Base-by-base conservation (phyloP, 2,113 vertebrate genomes). In the Macaca nemestrina region DNA sequence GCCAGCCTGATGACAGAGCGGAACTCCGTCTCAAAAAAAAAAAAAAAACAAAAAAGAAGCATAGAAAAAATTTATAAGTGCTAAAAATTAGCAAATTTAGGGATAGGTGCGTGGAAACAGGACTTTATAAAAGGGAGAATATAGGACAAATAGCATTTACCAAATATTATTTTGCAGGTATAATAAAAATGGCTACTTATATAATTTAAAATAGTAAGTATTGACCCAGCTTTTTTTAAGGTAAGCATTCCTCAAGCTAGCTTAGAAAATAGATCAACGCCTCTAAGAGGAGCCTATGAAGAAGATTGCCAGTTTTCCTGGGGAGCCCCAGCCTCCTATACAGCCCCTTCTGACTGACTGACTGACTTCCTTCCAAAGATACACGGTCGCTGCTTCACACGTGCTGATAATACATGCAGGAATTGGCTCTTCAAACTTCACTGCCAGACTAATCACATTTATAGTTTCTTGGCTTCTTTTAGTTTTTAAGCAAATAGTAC, bases 401-500 rank as follows among this genome's bases (percentile, higher is more conserved):
- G 8, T 76, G 57, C 70, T 92, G 57, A 72, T 91, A 43, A 81
- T 79, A 40, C 81, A 75, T 82, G n/a, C 76, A 68, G 67, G 80
- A 90, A 79, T 55, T 61, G 76, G 64, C 80, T 90, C 20, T 57
- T 88, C 64, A 80, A 32, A 76, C 83, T 90, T 73, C 55, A 30
- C 90, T 96, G 90, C 84, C 84, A 88, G 81, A 84, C 57, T 81
- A 92, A 94, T 94, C 86, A 83, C 92, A 89, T 95, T 93, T 78
- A 61, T 79, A 85, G 85, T 55, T 95, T 96, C 61, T 90, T 97
- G 96, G 93, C 80, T 96, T 85, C 73, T 82, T 96, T 97, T 45
- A n/a, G 27, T 95, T 95, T 96, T 90, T 52, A 90, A 97, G 67
- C 90, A 90, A 94, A 64, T 92, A 95, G 68, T 87, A 72, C 45